phyloP scores from a whole-genome alignment of 2,113 vertebrate genomes.

The Ceyx margarethae region DNA sequence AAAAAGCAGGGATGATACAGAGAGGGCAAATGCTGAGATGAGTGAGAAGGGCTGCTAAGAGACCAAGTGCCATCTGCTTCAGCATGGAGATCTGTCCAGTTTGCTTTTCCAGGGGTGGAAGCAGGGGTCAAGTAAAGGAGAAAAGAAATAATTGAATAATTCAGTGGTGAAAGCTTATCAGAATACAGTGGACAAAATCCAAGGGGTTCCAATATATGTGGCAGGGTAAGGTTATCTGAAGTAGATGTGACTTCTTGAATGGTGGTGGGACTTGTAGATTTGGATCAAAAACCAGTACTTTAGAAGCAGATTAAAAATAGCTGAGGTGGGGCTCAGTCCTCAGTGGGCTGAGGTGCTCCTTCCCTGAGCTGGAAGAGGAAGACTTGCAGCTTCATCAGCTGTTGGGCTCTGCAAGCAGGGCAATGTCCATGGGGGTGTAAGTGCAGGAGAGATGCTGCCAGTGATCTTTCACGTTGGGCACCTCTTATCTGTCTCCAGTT shows the following conservation, averaged over 20 bases:
- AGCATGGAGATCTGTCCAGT: not conserved
- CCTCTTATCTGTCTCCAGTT: not conserved
- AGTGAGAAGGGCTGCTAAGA: not conserved
- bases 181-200: not conserved
- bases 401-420: not conserved
- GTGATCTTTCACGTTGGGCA: not conserved
- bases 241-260: not conserved
- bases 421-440: not conserved
- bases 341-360: not conserved
- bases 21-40: not conserved
- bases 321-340: too few relatives aligned
- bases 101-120: not conserved
- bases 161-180: not conserved
- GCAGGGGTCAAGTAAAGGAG: not conserved
- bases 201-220: rapidly evolving
- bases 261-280: not conserved
- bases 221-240: not conserved
- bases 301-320: not conserved
- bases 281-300: not conserved
- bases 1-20: not conserved
- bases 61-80: not conserved
- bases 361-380: not conserved
- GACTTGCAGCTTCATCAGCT: not conserved
- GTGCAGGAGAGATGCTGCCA: not conserved
- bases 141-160: not conserved